Base-by-base conservation (phyloP, 2,113 vertebrate genomes). In the Zosterops japonicus region DNA sequence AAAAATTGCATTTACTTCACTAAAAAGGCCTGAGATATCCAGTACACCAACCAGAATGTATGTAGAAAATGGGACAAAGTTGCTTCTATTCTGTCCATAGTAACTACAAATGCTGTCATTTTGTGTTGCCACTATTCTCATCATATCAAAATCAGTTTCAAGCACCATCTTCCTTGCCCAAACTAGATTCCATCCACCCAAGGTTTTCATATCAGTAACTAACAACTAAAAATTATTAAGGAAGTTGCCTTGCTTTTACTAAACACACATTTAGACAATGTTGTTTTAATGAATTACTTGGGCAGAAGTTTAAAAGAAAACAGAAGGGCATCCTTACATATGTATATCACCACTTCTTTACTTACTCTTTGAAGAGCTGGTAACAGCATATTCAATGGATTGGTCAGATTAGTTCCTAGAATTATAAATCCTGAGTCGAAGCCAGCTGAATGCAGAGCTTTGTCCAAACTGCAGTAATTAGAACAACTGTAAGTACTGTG, bases 351-450 rank as follows among this genome's bases (percentile, higher is more conserved):
- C 16, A 29, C 12, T n/a, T 68, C 64, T 72, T 70, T 93, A 98
- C 99, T 99, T 95, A 99, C 99, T 71, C 98, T 99, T 93, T 99
- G 99, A 65, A 99, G 97, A 87, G 98, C 89, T 95, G 99, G 98
- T 89, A 99, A 96, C 77, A 99, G 97, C 98, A 99, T 99, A 98
- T 99, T 99, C 93, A 99, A 93, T 42, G 99, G 99, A 96, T 99
- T 99, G 83, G 98, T 99, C 68, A 99, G 95, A 97, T 99, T 99
- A 94, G 99, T 98, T 97, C 99, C 99, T 96, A 99, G 98, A 93
- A 99, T 98, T 91, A 99, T 98, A 96, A 99, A 99, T 81, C 99
- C 99, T 19, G 98, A 99, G 95, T 98, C 97, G 77, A 99, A 98
- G 77, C 99, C 99, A 97, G 99, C 98, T 2, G 99, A 99, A 97